Evolutionary conservation across 1,140 invertebrate genomes (phyloP), one percentile per base, ranked within the genome.

Genomic region (Tetragnatha versicolor): DNA sequence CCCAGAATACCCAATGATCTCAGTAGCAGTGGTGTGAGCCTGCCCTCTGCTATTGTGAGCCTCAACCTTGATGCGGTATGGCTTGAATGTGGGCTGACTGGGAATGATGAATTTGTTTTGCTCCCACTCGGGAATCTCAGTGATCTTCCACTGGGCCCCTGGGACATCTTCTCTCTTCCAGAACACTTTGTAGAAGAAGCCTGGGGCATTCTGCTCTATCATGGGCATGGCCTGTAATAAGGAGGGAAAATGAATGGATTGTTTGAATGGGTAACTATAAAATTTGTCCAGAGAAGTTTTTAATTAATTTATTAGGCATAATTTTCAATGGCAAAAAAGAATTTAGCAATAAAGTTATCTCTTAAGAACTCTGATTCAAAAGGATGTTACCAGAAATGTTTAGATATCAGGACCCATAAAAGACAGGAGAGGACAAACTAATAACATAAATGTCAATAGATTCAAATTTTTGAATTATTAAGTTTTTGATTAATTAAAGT

Each of bases 131-230:
- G 87, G 86, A 60, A 96, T 91, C 75, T 94, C 91, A 80, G 91
- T 88, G 25, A 88, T 89, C 79, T 89, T 87, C 91, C 93, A 97
- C 22, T 80, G 88, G 83, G 83, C 89, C 9, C 92, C 92, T 0
- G 90, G 89, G 79, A 93, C 91, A 84, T 96, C 85, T n/a, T 85
- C 91, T 68, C 92, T 89, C 83, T 92, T 92, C 88, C 94, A 98
- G 78, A 90, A 93, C 5, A 99, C 91, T 79, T 92, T 89, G 85
- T 99, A 99, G 83, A 92, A 91, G 86, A 99, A 98, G 58, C 91
- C 91, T 0, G 94, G 94, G 0, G 92, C 97, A 88, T 98, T 97
- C 85, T 99, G 97, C 81, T 98, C 95, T 82, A 98, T 95, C 86
- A 95, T 91, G 0, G 95, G 92, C 96, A 99, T 98, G 69, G 92